Evolutionary conservation across 2,113 vertebrate genomes (phyloP).

Genomic region (Platysternon megacephalum): DNA sequence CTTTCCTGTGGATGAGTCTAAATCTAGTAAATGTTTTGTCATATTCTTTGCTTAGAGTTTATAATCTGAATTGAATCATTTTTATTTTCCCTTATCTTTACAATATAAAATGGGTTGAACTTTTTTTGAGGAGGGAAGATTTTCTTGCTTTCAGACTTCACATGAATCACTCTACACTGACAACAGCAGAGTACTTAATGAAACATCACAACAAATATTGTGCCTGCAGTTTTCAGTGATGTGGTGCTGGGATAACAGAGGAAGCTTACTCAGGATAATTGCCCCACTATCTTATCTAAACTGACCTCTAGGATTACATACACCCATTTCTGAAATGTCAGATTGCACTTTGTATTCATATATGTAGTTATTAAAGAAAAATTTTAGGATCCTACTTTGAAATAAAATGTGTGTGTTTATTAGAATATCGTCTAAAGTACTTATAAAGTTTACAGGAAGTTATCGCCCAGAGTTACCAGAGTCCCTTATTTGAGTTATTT

Average conservation of each 20-base stretch:
- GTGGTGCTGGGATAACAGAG: conserved; percentile 45
- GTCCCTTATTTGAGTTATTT: not conserved
- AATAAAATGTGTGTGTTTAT: accelerated
- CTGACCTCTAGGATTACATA: not conserved
- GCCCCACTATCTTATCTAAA: conserved; percentile 9
- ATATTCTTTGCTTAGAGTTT: not conserved
- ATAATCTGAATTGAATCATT: not conserved
- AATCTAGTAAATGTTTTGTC: not conserved
- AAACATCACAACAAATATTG: not conserved
- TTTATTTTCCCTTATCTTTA: not conserved
- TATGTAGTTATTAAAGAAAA: not conserved
- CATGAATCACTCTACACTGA: not conserved
- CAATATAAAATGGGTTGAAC: not conserved
- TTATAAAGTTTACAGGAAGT: not conserved
- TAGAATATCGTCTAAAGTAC: not conserved
- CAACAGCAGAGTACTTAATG: not conserved
- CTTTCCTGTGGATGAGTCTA: not conserved
- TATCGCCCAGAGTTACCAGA: not conserved
- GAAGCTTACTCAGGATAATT: conserved; percentile 29
- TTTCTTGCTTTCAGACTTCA: not conserved
- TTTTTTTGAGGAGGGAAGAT: not conserved
- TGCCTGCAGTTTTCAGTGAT: conserved; percentile 34
- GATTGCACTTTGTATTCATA: not conserved
- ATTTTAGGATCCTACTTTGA: not conserved
- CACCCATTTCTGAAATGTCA: not conserved